Evolutionary conservation across 2,113 vertebrate genomes (phyloP).

Genomic region (Neogale vison): DNA sequence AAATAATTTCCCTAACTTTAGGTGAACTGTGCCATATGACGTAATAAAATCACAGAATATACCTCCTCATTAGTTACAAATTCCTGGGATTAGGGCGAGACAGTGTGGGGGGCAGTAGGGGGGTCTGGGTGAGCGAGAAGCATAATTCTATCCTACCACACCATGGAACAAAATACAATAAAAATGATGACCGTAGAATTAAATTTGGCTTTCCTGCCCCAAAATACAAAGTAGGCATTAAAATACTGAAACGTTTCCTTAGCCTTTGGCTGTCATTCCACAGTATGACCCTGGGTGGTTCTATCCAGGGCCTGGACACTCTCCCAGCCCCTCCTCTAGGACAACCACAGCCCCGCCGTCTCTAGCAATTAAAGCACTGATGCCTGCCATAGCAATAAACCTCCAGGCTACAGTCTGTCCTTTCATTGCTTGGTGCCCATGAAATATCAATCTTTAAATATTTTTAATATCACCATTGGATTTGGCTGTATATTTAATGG

Average conservation of each 20-base stretch:
- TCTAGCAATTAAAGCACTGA: not conserved
- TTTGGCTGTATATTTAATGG: not conserved
- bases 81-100: not conserved
- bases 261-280: not conserved
- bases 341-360: not conserved
- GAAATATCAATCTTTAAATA: not conserved
- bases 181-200: not conserved
- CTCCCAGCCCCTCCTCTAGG: not conserved
- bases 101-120: accelerated
- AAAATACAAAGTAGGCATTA: not conserved
- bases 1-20: not conserved
- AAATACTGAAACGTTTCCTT: not conserved
- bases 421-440: not conserved
- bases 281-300: not conserved
- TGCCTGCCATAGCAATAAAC: not conserved
- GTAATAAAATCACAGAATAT: not conserved
- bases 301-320: not conserved
- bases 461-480: not conserved
- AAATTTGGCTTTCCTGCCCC: not conserved
- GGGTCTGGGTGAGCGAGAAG: too few relatives aligned
- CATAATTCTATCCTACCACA: not conserved
- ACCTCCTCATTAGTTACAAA: not conserved
- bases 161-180: not conserved
- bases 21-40: not conserved
- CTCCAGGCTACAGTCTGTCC: not conserved